Evolutionary conservation across 2,888 invertebrate genomes (phyloP), one percentile per base, ranked within the genome.

Genomic region (Nomada fabriciana): DNA sequence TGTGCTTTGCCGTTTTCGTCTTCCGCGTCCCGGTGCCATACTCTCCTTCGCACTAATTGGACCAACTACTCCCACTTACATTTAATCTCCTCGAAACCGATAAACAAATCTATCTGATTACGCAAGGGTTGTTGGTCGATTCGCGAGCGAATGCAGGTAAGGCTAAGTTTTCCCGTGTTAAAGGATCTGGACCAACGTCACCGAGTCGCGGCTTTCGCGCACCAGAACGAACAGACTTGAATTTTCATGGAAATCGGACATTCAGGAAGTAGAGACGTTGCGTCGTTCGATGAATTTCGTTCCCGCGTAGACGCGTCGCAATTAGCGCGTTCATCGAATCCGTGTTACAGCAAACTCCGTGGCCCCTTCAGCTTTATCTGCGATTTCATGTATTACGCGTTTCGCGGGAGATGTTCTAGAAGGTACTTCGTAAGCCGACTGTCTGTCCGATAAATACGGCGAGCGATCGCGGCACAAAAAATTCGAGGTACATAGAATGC

Each of bases 291-390:
- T 18, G 50, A 53, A 50, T 50, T 25, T 20, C 47, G 10, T 10
- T 23, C 2, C 18, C 43, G 2, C 23, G 63, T 20, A 57, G 18
- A 25, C 10, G 4, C 15, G 36, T 9, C 11, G 69, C 25, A 57
- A 69, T 57, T 43, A 69, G 55, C 55, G 57, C 42, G n/a, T 42
- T 69, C 55, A 55, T 42, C 57, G 25, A 57, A 69, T 43, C 42
- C 36, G n/a, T 18, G 52, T 36, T 68, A 61, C 75, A 68, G 55
- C 75, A 50, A 55, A 53, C 75, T 43, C 25, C 15, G 23, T 50
- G 47, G 20, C n/a, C 15, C 13, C 9, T 15, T 25, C 47, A n/a
- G 18, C 9, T 50, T 70, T 47, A 15, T 47, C n/a, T 15, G 7
- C 36, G 36, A 36, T 36, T 36, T 36, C 36, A 7, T 7, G 2